A percentile compares a stretch with the other conserved stretches of the same genome.
phyloP scores from a whole-genome alignment of 2,888 invertebrate species.

The Aphodius granarius region DNA sequence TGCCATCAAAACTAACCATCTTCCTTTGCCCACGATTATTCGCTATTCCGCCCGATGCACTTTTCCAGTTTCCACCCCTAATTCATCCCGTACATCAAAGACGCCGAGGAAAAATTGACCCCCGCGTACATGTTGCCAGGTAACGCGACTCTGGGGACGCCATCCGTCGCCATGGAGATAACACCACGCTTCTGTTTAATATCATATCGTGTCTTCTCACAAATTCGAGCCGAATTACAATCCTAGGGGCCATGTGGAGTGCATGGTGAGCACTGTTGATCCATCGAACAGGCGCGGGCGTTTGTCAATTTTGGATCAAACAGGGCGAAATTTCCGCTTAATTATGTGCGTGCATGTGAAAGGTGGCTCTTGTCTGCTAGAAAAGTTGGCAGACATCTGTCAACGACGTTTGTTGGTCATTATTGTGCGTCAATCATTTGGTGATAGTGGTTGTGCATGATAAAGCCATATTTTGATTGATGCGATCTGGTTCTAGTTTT shows the following conservation, averaged over 20 bases:
- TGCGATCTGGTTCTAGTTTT: too few species aligned
- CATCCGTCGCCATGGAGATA: constrained; percentile 22
- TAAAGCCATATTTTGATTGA: background rate
- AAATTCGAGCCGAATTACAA: constrained; percentile 2
- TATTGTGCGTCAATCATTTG: background rate
- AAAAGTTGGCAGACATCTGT: background rate
- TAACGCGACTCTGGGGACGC: constrained; percentile 21
- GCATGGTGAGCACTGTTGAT: background rate
- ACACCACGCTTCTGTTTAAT: constrained; percentile 16
- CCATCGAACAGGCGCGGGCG: background rate
- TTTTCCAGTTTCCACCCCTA: background rate
- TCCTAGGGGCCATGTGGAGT: background rate
- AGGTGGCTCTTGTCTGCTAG: background rate
- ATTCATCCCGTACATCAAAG: background rate
- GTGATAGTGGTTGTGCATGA: background rate
- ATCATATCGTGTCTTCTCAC: background rate
- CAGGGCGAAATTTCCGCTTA: background rate
- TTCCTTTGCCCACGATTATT: background rate
- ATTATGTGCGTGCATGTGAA: background rate
- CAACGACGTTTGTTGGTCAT: background rate
- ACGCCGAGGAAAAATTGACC: background rate
- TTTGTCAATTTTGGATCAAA: background rate
- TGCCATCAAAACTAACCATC: background rate
- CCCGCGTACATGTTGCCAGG: constrained; percentile 17
- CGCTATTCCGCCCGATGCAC: background rate